Percentiles rank a stretch among this genome's conserved stretches.
These are phyloP conservation scores for Malurus melanocephalus DNA, from an alignment of 2,113 vertebrate species.

Conservation along the genomic window DNA sequence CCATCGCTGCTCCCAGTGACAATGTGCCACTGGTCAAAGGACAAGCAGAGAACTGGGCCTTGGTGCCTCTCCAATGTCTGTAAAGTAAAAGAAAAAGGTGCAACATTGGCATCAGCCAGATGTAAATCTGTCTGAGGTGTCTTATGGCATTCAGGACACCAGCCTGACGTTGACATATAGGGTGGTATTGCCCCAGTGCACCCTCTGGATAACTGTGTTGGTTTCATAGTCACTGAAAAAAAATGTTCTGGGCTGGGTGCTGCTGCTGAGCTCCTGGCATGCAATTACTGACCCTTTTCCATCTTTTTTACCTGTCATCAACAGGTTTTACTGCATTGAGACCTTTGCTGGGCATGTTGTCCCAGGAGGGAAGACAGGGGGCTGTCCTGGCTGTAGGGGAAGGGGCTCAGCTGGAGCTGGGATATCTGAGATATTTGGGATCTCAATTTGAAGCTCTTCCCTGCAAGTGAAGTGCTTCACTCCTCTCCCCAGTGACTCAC, in stretches of 20 bases:
- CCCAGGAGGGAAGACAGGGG: too few relatives aligned
- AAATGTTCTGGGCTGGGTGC: not conserved
- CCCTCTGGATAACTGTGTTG: not conserved
- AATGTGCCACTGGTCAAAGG: constrained; percentile 83
- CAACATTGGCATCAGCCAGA: not conserved
- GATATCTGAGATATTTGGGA: too few relatives aligned
- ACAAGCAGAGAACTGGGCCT: constrained; percentile 80
- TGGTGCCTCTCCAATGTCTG: constrained; percentile 79
- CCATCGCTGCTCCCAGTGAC: constrained; percentile 79
- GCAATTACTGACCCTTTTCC: not conserved
- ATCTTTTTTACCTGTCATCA: not conserved
- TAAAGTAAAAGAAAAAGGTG: not conserved
- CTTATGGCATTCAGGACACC: not conserved
- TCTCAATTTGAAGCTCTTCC: not conserved
- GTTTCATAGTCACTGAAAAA: not conserved
- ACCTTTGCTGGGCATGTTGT: not conserved
- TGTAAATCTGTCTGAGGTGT: not conserved
- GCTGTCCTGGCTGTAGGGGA: not conserved
- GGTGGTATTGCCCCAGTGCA: not conserved
- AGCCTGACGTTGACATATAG: accelerated
- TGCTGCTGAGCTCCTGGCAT: not conserved
- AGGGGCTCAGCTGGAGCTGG: not conserved
- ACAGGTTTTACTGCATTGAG: accelerated
- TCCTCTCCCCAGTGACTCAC: not conserved
- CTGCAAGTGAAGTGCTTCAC: not conserved